These are phyloP conservation scores for Dicaeum eximium DNA, from an alignment of 2,113 vertebrate species.

Conservation along the genomic window DNA sequence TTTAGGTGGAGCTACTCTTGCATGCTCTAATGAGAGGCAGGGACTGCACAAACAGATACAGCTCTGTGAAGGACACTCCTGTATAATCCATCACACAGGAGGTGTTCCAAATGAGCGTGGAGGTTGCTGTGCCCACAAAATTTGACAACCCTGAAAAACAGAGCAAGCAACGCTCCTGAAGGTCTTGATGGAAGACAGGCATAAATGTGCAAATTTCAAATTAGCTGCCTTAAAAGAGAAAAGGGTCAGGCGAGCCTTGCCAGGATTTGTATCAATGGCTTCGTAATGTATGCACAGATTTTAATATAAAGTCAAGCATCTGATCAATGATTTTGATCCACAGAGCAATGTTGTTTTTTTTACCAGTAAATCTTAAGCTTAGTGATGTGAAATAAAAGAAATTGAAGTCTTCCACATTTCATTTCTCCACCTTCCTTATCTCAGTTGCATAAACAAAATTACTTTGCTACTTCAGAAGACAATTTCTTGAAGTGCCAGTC, in stretches of 20 bases:
- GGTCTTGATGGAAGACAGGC: background rate
- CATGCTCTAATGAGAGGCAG: constrained; percentile 37
- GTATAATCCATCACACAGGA: background rate
- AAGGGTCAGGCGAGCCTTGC: background rate
- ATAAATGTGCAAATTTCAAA: background rate
- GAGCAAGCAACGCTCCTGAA: background rate
- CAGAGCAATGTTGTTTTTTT: background rate
- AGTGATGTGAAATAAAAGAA: constrained; percentile 19
- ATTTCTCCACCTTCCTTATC: background rate
- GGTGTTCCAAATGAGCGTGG: background rate
- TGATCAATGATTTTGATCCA: background rate
- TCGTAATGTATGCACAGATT: background rate
- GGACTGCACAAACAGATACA: constrained; percentile 10
- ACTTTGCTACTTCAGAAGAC: background rate
- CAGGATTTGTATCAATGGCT: background rate
- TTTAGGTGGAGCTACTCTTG: constrained; percentile 32
- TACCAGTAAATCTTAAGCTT: background rate
- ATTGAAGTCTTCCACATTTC: background rate
- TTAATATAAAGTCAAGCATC: background rate
- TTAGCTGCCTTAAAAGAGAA: background rate
- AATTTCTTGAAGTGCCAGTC: constrained; percentile 16
- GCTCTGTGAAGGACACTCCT: constrained; percentile 3
- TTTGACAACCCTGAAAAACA: background rate
- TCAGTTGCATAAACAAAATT: background rate
- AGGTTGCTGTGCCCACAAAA: background rate